These are phyloP conservation scores for Physeter macrocephalus DNA, from an alignment of 2,113 vertebrate species.

Conservation along the genomic window DNA sequence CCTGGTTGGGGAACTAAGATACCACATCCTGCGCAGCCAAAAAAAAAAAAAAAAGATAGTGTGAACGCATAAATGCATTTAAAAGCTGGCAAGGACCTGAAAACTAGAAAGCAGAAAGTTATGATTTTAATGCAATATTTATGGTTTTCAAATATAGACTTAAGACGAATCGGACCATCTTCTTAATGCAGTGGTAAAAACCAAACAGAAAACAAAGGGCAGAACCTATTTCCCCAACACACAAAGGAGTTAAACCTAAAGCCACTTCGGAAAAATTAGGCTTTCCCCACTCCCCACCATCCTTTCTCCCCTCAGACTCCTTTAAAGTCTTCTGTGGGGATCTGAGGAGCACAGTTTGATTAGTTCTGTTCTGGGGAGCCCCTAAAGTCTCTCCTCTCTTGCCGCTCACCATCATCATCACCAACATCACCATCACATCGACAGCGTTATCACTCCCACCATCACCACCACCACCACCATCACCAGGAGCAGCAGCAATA, in stretches of 20 bases:
- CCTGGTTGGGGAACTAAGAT: background rate
- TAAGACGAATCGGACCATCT: background rate
- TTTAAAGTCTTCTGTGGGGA: background rate
- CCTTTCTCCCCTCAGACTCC: background rate
- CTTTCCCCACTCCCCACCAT: no score
- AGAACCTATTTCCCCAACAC: background rate
- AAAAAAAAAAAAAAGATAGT: background rate
- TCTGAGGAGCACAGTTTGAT: background rate
- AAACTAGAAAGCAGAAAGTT: background rate
- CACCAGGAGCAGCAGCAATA: background rate
- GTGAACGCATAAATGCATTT: background rate
- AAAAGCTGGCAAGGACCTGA: background rate
- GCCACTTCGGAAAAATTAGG: background rate
- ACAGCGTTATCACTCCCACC: background rate
- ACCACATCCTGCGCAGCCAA: background rate
- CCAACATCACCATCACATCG: background rate
- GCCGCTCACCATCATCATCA: background rate
- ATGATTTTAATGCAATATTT: background rate
- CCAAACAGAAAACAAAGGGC: background rate
- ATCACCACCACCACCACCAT: background rate
- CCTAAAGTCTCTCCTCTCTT: background rate
- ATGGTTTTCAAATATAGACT: background rate
- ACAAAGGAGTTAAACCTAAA: background rate
- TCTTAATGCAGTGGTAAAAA: background rate
- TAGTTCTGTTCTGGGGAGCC: background rate